Evolutionary conservation across 2,113 vertebrate genomes (phyloP), one percentile per base, ranked within the genome.

Genomic region (Amia ocellicauda): DNA sequence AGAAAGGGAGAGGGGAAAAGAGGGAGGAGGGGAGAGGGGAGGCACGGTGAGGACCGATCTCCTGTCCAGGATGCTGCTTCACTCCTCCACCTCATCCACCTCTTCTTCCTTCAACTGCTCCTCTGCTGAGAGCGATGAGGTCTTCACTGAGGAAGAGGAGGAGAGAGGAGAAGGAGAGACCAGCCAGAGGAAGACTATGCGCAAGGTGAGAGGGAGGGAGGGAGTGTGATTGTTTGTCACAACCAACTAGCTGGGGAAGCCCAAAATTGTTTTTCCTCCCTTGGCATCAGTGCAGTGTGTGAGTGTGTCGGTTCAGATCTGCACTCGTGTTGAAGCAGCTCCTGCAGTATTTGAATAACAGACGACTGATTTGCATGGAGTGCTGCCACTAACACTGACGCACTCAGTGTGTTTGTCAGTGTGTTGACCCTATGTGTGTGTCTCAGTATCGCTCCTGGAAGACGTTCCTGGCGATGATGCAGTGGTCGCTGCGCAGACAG

Each of bases 401-500:
- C n/a, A n/a, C n/a, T n/a, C n/a, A n/a, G n/a, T n/a, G n/a, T n/a
- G n/a, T n/a, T n/a, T n/a, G n/a, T n/a, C n/a, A n/a, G n/a, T n/a
- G n/a, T n/a, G n/a, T n/a, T n/a, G n/a, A n/a, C n/a, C n/a, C n/a
- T n/a, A 3, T 43, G 2, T 62, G 19, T 50, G 3, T 22, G 16
- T 50, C 20, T 7, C 57, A 89, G 90, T 74, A 78, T 58, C 85
- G 74, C 67, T 88, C 88, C 41, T 91, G 89, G 90, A 92, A 85
- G 76, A 89, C 88, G 0, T 91, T 83, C 68, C 70, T 89, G 72
- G 88, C 86, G 22, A 85, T 91, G 79, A 86, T 91, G 78, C 87
- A 91, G 60, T 92, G 89, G 89, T 86, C 90, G 1, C 66, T 85
- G 52, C 60, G 72, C 14, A 71, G 81, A 3, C 88, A 87, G 66